Conservation (phyloP, 2,797 vertebrate genomes). For the Schizothorax lantsangensis region DNA sequence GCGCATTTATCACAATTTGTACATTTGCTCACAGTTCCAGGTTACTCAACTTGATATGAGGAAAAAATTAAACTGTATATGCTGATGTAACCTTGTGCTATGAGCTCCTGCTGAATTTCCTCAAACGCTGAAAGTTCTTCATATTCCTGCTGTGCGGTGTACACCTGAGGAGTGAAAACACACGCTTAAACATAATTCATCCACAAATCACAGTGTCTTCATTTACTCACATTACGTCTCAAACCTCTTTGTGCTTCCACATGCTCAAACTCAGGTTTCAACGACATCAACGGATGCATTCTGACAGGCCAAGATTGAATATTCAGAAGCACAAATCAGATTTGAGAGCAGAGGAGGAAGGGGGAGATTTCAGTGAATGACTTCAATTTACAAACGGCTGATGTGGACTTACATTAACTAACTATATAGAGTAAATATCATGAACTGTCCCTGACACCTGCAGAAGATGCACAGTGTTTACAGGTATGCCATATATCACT, state of each 20-base stretch:
- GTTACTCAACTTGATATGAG: background rate
- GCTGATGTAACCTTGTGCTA: slow-evolving; percentile 80
- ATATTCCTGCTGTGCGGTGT: slow-evolving; percentile 71
- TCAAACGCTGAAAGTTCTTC: slow-evolving; percentile 85
- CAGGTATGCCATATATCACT: too few species aligned
- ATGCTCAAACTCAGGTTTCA: background rate
- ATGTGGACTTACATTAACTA: background rate
- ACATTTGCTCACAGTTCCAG: background rate
- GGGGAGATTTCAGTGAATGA: background rate
- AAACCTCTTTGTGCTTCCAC: background rate
- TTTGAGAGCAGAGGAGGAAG: background rate
- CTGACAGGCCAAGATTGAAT: background rate
- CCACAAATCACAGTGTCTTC: background rate
- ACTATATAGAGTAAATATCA: background rate
- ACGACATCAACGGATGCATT: background rate
- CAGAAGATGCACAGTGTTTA: too few species aligned
- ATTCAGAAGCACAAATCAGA: background rate
- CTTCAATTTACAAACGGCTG: too few species aligned
- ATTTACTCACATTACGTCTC: background rate
- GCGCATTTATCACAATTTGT: background rate
- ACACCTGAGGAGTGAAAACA: slow-evolving; percentile 64
- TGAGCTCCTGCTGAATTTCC: slow-evolving; percentile 90
- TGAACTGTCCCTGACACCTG: too few species aligned
- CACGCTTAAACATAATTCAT: background rate
- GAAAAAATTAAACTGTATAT: background rate